These are phyloP conservation scores for Sus scrofa DNA, from an alignment of 2,113 vertebrate species.

Conservation along the genomic window T2T-Sscrofa CM000814.6:48421001-48421500, in stretches of 20 bases:
- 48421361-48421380: background rate
- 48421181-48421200: background rate
- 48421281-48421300: background rate
- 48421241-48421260: background rate
- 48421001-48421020: background rate
- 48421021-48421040: background rate
- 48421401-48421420: background rate
- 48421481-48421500: background rate
- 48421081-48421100: background rate
- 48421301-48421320: background rate
- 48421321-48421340: background rate
- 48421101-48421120: background rate
- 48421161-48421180: background rate
- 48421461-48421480: background rate
- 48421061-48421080: background rate
- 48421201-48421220: background rate
- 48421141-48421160: background rate
- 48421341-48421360: background rate
- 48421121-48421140: background rate
- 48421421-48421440: background rate
- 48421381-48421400: background rate
- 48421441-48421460: background rate
- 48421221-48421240: background rate
- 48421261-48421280: background rate
- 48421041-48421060: background rate